These are phyloP conservation scores for Bergia puertoricense DNA, from an alignment of 92 coral and sea anemone species.

Conservation along the genomic window DNA sequence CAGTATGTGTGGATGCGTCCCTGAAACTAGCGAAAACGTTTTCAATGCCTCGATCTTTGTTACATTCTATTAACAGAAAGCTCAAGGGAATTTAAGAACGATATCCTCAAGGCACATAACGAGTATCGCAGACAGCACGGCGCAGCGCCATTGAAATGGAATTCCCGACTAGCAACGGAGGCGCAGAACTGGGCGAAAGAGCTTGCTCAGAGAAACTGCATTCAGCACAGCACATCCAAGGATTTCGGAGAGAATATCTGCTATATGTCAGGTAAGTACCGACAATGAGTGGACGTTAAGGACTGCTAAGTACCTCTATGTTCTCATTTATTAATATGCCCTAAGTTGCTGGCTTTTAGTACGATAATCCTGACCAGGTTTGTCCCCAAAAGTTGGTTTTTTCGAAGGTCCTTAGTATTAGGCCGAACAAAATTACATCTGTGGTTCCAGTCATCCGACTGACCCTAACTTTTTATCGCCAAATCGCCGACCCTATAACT, in stretches of 20 bases:
- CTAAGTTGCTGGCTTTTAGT: no score
- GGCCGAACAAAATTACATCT: no score
- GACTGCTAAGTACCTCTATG: no score
- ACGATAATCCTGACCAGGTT: no score
- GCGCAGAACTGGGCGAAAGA: conserved; percentile 85
- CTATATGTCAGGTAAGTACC: conserved; percentile 83
- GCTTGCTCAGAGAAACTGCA: conserved; percentile 66
- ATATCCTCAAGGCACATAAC: conserved; percentile 87
- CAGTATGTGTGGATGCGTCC: neutral
- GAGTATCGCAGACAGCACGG: conserved; percentile 78
- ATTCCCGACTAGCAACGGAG: conserved; percentile 69
- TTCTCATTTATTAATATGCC: no score
- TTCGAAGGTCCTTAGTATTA: no score
- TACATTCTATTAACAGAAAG: conserved; percentile 57
- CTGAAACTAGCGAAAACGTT: neutral
- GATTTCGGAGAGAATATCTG: conserved; percentile 97
- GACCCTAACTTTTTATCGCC: no score
- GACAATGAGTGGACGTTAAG: no score
- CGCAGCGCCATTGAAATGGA: conserved; percentile 71
- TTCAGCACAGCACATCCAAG: conserved; percentile 78
- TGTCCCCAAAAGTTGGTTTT: no score
- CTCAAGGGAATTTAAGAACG: conserved; percentile 90
- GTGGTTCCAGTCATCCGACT: no score
- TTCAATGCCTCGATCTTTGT: neutral
- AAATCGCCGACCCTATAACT: no score